A percentile compares a stretch with the other conserved stretches of the same genome.
Evolutionary conservation across 23 tunicate genomes (phyloP).

Genomic region (Styela clava): DNA sequence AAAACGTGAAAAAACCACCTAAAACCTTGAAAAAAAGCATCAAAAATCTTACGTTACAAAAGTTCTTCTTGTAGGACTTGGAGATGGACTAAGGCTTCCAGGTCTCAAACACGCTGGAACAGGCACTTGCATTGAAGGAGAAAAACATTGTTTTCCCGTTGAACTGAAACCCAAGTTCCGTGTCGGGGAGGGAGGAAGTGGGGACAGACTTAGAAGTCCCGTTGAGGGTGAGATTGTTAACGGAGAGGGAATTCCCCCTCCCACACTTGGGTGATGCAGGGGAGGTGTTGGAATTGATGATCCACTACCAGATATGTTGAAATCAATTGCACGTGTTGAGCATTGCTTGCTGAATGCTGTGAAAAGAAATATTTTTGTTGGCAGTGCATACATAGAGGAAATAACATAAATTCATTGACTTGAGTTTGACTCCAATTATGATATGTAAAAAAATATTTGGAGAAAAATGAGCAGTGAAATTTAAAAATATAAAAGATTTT

Average conservation of each 20-base stretch:
- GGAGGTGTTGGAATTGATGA: constrained; percentile 22
- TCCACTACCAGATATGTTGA: constrained; percentile 36
- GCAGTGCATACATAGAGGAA: no score
- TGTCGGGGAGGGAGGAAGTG: constrained; percentile 83
- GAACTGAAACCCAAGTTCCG: constrained; percentile 38
- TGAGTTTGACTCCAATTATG: no score
- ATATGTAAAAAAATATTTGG: no score
- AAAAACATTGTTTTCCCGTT: constrained; percentile 83
- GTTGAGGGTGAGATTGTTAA: constrained; percentile 58
- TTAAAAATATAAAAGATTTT: no score
- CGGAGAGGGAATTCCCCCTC: constrained; percentile 79
- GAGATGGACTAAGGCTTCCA: constrained; percentile 82
- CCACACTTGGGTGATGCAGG: constrained; percentile 35
- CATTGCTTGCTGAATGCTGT: constrained; percentile 15
- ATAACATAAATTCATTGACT: no score
- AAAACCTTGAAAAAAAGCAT: no score
- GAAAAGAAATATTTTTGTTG: background rate
- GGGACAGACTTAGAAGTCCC: constrained; percentile 35
- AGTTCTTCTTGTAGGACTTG: constrained; percentile 76
- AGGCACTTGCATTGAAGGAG: constrained; percentile 85
- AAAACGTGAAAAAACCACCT: no score
- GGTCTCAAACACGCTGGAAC: constrained; percentile 41
- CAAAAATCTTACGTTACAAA: constrained; percentile 89
- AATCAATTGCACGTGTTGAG: constrained; percentile 61
- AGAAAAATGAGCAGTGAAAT: no score